A percentile compares a stretch with the other conserved stretches of the same genome.
Evolutionary conservation across 2,888 invertebrate genomes (phyloP).

Genomic region (Acronicta leporina): DNA sequence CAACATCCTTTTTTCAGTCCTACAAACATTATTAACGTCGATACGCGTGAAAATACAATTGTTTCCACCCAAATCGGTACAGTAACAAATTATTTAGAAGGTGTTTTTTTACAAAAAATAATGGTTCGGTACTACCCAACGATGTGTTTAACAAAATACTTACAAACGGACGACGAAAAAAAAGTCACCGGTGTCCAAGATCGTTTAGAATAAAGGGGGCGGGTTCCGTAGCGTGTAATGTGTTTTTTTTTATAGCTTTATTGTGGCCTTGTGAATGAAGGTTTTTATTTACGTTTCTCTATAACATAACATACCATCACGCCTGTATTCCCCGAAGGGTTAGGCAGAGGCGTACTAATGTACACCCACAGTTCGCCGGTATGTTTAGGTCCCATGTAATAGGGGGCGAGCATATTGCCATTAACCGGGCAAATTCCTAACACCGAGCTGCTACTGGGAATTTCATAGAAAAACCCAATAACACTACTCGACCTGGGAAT

Average conservation of each 20-base stretch:
- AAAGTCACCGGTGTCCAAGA: conserved; percentile 32
- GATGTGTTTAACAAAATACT: conserved; percentile 57
- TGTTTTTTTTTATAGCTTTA: not conserved
- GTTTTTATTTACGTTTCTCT: no score
- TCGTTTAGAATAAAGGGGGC: not conserved
- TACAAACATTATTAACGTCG: not conserved
- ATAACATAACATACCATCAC: no score
- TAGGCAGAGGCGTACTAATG: no score
- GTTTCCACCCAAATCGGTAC: conserved; percentile 27
- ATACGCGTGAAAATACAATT: conserved; percentile 20
- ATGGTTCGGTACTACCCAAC: conserved; percentile 27
- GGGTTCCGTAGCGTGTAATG: conserved; percentile 24
- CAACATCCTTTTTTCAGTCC: not conserved
- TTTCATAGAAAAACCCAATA: no score
- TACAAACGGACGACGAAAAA: conserved; percentile 37
- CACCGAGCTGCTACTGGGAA: no score
- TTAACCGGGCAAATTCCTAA: no score
- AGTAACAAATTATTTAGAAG: conserved; percentile 34
- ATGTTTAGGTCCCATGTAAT: no score
- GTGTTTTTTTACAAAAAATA: conserved; percentile 21
- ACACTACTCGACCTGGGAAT: no score
- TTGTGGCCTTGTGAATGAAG: not conserved
- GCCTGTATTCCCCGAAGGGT: no score
- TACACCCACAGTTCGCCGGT: no score
- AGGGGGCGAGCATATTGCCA: no score